phyloP scores from a whole-genome alignment of 2,888 invertebrate genomes.

The Andrena minutula region DNA sequence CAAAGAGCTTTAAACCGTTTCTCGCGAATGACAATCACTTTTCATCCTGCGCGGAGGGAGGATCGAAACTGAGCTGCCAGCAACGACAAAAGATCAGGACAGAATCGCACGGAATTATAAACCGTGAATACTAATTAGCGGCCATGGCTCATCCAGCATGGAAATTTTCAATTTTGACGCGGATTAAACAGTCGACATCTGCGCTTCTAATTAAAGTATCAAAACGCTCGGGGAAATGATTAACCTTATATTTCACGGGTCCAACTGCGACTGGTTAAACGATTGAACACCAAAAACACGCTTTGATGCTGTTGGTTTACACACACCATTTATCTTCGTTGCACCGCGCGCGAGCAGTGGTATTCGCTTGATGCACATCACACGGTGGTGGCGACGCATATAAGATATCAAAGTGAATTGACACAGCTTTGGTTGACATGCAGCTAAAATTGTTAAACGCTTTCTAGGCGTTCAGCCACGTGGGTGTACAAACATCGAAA shows the following conservation, averaged over 20 bases:
- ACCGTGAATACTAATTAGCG: slow-evolving; percentile 3
- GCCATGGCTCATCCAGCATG: neutral
- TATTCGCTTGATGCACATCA: slow-evolving; percentile 37
- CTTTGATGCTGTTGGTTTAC: slow-evolving; percentile 57
- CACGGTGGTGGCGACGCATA: slow-evolving; percentile 29
- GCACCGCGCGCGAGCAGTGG: slow-evolving; percentile 22
- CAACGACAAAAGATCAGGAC: neutral
- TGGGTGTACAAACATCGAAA: slow-evolving; percentile 23
- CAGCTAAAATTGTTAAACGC: slow-evolving; percentile 54
- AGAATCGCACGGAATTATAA: neutral
- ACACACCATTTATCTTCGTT: slow-evolving; percentile 57
- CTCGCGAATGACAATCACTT: neutral
- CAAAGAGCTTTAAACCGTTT: slow-evolving; percentile 3
- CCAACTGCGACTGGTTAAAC: neutral
- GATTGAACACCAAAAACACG: slow-evolving; percentile 22
- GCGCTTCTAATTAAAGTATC: slow-evolving; percentile 41
- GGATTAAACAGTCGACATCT: slow-evolving; percentile 16
- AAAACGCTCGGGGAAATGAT: slow-evolving; percentile 13
- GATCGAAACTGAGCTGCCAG: neutral
- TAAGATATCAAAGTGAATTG: slow-evolving; percentile 69
- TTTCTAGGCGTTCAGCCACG: slow-evolving; percentile 58
- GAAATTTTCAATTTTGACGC: slow-evolving; percentile 1
- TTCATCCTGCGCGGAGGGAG: neutral
- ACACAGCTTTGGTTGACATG: slow-evolving; percentile 59
- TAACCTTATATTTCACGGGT: slow-evolving; percentile 23